Evolutionary conservation across 2,797 vertebrate genomes (phyloP).

Genomic region (Siniperca undulata): DNA sequence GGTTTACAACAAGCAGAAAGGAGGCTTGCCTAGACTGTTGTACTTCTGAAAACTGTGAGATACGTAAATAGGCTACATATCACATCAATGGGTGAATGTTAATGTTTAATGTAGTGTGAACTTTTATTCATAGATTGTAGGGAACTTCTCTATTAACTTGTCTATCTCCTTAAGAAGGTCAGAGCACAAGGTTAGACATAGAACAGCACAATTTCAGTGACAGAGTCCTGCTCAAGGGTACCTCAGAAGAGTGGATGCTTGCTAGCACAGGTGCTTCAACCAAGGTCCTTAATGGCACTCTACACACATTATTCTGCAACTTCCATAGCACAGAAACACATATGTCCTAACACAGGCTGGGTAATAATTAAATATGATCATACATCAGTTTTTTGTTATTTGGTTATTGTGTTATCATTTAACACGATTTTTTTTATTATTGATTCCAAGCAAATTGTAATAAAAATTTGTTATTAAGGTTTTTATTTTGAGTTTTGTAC

Average conservation of each 20-base stretch:
- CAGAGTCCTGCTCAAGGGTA: conserved; percentile 12
- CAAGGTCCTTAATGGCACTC: neutral
- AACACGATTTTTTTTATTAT: neutral
- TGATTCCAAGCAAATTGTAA: neutral
- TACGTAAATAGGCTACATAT: neutral
- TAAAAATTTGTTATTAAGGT: neutral
- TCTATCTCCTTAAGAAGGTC: neutral
- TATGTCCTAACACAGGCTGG: neutral
- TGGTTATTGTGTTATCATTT: neutral
- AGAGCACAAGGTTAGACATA: conserved; percentile 28
- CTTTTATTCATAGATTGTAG: neutral
- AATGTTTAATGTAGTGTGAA: conserved; percentile 1
- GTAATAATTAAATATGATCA: neutral
- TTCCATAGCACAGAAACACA: neutral
- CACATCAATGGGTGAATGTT: neutral
- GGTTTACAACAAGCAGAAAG: conserved; percentile 21
- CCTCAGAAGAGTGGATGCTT: conserved; percentile 24
- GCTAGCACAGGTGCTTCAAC: conserved; percentile 2
- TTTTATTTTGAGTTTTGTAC: neutral
- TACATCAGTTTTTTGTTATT: neutral
- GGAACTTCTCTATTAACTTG: conserved; percentile 3
- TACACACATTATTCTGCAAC: neutral
- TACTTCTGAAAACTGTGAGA: conserved; percentile 7
- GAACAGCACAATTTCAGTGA: neutral
- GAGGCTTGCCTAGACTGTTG: conserved; percentile 17